Percentiles rank a stretch among this genome's conserved stretches.
phyloP scores from a whole-genome alignment of 2,113 vertebrate genomes.

The Columba janthina region DNA sequence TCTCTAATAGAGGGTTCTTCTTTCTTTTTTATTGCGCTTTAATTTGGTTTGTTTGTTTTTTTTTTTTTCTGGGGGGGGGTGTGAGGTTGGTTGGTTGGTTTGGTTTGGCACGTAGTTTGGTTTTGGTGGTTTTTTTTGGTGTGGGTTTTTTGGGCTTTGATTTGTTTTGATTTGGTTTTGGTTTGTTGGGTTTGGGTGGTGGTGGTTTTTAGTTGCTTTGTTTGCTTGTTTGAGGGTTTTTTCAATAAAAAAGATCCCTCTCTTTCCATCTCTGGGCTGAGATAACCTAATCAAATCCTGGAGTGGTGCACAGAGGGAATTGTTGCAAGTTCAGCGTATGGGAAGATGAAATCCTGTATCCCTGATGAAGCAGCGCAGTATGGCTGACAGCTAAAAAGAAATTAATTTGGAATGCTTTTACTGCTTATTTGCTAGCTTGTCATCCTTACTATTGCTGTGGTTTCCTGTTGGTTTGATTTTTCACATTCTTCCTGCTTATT shows the following conservation, averaged over 20 bases:
- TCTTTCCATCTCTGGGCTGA: neutral
- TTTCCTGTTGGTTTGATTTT: neutral
- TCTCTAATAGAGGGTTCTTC: neutral
- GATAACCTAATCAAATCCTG: neutral
- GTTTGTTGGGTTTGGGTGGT: no score
- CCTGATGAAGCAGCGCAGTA: neutral
- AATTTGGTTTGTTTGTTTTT: no score
- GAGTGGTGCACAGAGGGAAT: neutral
- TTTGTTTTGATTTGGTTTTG: neutral
- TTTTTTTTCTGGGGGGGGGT: no score
- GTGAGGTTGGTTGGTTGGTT: no score
- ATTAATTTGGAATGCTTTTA: neutral
- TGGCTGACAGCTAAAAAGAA: neutral
- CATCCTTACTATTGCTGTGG: neutral
- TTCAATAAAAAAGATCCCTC: neutral
- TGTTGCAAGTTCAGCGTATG: neutral
- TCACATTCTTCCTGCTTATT: neutral
- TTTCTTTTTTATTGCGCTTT: neutral
- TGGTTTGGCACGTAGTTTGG: no score
- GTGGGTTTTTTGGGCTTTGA: neutral
- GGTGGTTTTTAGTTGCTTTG: no score
- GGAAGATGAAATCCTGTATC: neutral
- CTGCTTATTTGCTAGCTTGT: slow-evolving; percentile 5
- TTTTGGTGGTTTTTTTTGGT: neutral
- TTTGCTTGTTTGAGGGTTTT: no score